phyloP scores from a whole-genome alignment of 1,140 invertebrate species.

The Drosophila erecta region DNA sequence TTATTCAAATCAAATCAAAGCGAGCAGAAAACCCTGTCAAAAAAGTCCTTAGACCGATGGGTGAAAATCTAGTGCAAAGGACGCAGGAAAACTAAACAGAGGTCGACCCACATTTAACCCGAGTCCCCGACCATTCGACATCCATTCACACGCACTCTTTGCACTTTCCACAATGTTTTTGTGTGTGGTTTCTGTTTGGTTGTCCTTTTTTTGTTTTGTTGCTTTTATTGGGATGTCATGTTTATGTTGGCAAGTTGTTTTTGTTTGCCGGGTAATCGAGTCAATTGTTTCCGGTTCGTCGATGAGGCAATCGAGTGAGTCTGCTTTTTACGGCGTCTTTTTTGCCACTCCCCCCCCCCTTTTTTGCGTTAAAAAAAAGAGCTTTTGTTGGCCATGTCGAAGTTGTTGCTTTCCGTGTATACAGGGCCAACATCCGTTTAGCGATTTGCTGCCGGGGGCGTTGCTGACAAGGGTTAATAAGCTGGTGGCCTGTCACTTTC shows the following conservation, averaged over 20 bases:
- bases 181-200: slow-evolving; percentile 26
- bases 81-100: slow-evolving; percentile 37
- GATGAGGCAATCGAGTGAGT: slow-evolving; percentile 82
- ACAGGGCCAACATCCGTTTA: slow-evolving; percentile 70
- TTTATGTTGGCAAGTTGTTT: slow-evolving; percentile 75
- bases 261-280: slow-evolving; percentile 77
- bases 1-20: slow-evolving; percentile 61
- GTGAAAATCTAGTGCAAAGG: slow-evolving; percentile 11
- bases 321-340: slow-evolving; percentile 69
- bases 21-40: slow-evolving; percentile 20
- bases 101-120: slow-evolving; percentile 46
- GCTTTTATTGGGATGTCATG: slow-evolving; percentile 73
- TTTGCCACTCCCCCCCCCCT: not conserved
- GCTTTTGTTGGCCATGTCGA: slow-evolving; percentile 37
- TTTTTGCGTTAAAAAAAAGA: slow-evolving; percentile 13
- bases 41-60: slow-evolving; percentile 13
- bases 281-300: slow-evolving; percentile 81
- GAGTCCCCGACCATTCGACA: slow-evolving; percentile 17
- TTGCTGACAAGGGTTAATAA: slow-evolving; percentile 78
- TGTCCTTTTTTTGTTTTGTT: slow-evolving; percentile 45
- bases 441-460: slow-evolving; percentile 38
- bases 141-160: slow-evolving; percentile 45
- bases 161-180: slow-evolving; percentile 50
- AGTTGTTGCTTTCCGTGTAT: slow-evolving; percentile 49
- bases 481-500: slow-evolving; percentile 55